Base-by-base conservation (phyloP, 1,140 invertebrate species). In the Neoseiulus cucumeris region DNA sequence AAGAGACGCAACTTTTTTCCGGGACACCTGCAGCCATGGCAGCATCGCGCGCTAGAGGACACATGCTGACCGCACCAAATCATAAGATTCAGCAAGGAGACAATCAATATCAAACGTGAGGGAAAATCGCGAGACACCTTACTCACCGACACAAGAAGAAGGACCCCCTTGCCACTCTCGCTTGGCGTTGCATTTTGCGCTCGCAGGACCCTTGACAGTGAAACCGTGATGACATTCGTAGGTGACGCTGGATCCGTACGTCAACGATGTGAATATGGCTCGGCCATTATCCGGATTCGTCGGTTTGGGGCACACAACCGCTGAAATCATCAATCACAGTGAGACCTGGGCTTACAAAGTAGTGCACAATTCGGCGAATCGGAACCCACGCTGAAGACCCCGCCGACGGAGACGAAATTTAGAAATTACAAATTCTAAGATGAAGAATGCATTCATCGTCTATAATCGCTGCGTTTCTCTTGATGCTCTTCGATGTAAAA, bases 201-300 rank as follows among this genome's bases (percentile, higher is more conserved):
- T 92, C 2, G 81, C 79, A 66, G 88, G 85, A 0, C 91, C 92
- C 1, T 89, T 81, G n/a, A 97, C 79, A 30, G 84, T 84, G 75
- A 86, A 95, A 0, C 91, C 91, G 72, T 89, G 88, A 70, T 87
- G 86, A 77, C 92, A 97, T 71, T 91, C 89, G 76, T 94, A 96
- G 44, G 84, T 85, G 4, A 94, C 87, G 64, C 91, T 84, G 0
- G 91, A 89, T 73, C 93, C 92, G 81, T 92, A 97, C 1, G 88
- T 87, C 69, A 87, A 84, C n/a, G 89, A 89, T 0, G 87, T 91
- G 76, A 87, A 93, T 68, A 90, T 83, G 51, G 89, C 89, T 71
- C 86, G 88, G 33, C 91, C 92, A 74, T 94, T 86, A n/a, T 81
- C 79, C 6, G 91, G 91, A 70, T 87, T 85, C 68, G 88, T 85